Evolutionary conservation across 2,888 invertebrate species (phyloP), one percentile per base, ranked within the genome.

Genomic region (Ormyrus rosae): DNA sequence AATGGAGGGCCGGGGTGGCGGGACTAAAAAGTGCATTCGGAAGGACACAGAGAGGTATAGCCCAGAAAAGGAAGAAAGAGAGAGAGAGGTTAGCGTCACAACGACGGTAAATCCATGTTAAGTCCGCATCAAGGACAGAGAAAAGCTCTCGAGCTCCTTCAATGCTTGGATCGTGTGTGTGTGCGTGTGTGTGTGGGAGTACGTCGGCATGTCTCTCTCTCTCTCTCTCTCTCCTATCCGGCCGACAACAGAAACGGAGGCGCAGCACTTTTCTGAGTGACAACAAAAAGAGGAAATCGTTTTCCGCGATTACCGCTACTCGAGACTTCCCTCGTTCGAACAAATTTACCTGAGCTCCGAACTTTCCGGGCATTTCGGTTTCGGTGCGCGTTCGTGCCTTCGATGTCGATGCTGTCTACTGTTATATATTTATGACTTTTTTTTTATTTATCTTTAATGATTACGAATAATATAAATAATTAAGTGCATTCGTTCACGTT

Each of bases 71-170:
- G 13, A 11, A 48, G 19, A 58, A 9, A 11, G 8, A 50, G 8
- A 50, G 8, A 50, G 78, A 82, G 80, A 67, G 80, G 64, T 53
- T 46, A 64, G 73, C 55, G 10, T 64, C 82, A 19, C 19, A 79
- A 73, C 84, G 83, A 86, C 84, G 84, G 85, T 86, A 87, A 86
- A 87, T 87, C 86, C 85, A 87, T 86, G 86, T 87, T 87, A 86
- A 84, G 83, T 81, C 83, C 65, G 78, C 83, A 80, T 83, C 84
- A 83, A 83, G 84, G 84, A 87, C 86, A 85, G 83, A 84, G 83
- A 84, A 86, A 87, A 87, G 86, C 86, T 87, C 83, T 86, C 80
- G 78, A 75, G 81, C 77, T 81, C 83, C 50, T 58, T 74, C 65
- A 67, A 67, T 74, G 58, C 11, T n/a, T 74, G 19, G 55, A 19